A percentile compares a stretch with the other conserved stretches of the same genome.
Conservation (phyloP, 2,797 vertebrate genomes). For the Tiaroga cobitis region DNA sequence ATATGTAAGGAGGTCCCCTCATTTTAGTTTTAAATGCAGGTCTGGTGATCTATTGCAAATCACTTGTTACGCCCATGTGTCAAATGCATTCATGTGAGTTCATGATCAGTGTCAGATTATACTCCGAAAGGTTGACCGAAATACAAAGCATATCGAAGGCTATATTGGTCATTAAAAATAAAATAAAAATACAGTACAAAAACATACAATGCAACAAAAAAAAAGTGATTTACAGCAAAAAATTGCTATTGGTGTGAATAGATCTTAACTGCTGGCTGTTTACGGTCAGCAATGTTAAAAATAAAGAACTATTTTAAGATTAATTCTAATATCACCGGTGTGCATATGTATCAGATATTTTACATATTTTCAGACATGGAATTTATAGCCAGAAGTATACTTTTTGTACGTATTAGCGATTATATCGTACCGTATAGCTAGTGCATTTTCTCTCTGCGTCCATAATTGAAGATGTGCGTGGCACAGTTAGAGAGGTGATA, state of each 20-base stretch:
- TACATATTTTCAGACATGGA: background rate
- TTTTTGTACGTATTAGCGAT: background rate
- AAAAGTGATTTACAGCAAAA: background rate
- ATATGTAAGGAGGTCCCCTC: background rate
- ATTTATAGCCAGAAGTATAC: background rate
- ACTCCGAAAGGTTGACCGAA: background rate
- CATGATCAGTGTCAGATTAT: background rate
- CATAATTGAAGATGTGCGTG: slow-evolving; percentile 38
- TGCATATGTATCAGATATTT: background rate
- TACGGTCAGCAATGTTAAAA: background rate
- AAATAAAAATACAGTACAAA: no score
- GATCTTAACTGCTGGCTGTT: background rate
- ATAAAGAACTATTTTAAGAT: no score
- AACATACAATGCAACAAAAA: no score
- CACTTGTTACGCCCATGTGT: no score
- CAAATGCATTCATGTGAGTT: background rate
- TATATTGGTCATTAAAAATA: background rate
- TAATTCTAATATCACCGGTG: background rate
- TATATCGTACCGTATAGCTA: background rate
- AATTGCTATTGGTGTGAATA: background rate
- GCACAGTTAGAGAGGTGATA: slow-evolving; percentile 19
- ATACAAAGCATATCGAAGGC: background rate
- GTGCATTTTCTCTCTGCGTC: background rate
- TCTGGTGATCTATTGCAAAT: background rate
- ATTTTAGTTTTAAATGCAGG: background rate